phyloP scores from a whole-genome alignment of 1,140 invertebrate species.

The Whitmania pigra region DNA sequence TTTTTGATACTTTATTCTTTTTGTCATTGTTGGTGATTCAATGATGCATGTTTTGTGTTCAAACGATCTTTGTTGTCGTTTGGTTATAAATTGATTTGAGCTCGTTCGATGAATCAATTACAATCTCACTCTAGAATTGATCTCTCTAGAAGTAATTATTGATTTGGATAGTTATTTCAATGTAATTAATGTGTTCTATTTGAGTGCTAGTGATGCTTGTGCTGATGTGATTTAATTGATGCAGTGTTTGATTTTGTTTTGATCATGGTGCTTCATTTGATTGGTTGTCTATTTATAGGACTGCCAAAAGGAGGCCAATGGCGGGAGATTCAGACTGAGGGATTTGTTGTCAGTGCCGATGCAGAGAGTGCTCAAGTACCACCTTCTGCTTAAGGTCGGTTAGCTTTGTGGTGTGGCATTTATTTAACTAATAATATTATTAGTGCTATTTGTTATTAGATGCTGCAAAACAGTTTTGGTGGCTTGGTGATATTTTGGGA shows the following conservation, averaged over 20 bases:
- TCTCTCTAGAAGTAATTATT: background rate
- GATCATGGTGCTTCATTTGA: background rate
- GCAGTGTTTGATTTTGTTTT: background rate
- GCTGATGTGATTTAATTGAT: background rate
- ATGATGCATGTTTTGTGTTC: background rate
- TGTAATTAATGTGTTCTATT: background rate
- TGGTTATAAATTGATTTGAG: background rate
- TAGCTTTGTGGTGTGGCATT: too few relatives aligned
- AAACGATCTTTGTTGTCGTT: background rate
- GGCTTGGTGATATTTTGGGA: too few relatives aligned
- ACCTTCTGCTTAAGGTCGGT: constrained; percentile 57
- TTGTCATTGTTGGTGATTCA: background rate
- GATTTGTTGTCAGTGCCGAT: constrained; percentile 92
- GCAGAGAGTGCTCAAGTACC: constrained; percentile 94
- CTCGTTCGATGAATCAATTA: background rate
- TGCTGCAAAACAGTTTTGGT: too few relatives aligned
- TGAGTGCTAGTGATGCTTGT: background rate
- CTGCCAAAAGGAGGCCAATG: constrained; percentile 81
- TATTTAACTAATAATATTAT: too few relatives aligned
- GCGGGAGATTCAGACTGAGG: constrained; percentile 81
- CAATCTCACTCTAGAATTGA: background rate
- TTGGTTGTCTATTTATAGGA: constrained; percentile 49
- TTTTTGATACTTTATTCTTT: background rate
- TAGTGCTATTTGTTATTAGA: too few relatives aligned
- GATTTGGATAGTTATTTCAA: background rate